A percentile compares a stretch with the other conserved stretches of the same genome.
Evolutionary conservation across 2,797 vertebrate species (phyloP).

Genomic region (Helostoma temminkii): DNA sequence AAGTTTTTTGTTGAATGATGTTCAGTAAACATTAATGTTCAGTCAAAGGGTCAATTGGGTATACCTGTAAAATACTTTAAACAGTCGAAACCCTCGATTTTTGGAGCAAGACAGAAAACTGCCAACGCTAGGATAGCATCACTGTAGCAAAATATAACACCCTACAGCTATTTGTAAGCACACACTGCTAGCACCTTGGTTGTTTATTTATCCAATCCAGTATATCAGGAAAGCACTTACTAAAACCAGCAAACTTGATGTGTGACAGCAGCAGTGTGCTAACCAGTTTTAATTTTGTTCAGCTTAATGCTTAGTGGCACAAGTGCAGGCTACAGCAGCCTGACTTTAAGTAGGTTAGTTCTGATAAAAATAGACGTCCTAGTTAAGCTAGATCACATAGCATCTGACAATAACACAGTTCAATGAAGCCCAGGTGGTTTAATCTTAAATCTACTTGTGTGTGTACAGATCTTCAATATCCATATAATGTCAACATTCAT

Average conservation of each 20-base stretch:
- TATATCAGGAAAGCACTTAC: not conserved
- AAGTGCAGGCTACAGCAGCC: constrained; percentile 3
- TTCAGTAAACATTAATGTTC: not conserved
- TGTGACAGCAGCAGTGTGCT: not conserved
- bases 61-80: too few species aligned
- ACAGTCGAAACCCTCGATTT: too few species aligned
- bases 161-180: not conserved
- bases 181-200: not conserved
- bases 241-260: not conserved
- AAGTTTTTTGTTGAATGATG: not conserved
- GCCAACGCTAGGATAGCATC: not conserved
- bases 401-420: not conserved
- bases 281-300: not conserved
- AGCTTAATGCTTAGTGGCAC: not conserved
- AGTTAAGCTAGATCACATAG: constrained; percentile 9
- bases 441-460: not conserved
- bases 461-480: not conserved
- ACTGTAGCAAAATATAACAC: not conserved
- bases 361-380: constrained; percentile 46
- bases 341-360: constrained; percentile 43
- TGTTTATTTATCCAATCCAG: not conserved
- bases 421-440: not conserved
- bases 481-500: too few species aligned
- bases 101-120: not conserved
- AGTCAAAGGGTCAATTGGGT: not conserved